Percentiles rank a stretch among this genome's conserved stretches.
These are phyloP conservation scores for Clitarchus hookeri DNA, from an alignment of 2,888 invertebrate species.

Conservation along the genomic window DNA sequence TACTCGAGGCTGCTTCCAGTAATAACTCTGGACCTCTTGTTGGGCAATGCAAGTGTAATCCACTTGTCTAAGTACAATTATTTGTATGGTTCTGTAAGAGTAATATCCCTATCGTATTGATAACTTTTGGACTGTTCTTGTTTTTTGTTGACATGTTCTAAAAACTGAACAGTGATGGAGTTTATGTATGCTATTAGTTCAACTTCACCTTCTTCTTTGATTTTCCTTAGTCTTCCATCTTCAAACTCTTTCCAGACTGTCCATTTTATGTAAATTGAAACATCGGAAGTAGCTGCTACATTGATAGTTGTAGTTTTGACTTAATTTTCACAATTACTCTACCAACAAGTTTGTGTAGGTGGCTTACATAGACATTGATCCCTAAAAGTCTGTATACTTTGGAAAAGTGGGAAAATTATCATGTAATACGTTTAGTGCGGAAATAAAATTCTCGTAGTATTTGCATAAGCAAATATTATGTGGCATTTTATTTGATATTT, in stretches of 20 bases:
- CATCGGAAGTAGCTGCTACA: background rate
- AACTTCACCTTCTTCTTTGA: background rate
- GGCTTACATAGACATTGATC: background rate
- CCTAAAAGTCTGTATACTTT: constrained; percentile 19
- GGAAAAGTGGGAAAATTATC: constrained; percentile 17
- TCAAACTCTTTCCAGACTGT: background rate
- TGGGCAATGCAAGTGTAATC: constrained; percentile 28
- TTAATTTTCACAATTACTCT: constrained; percentile 15
- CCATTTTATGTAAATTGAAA: background rate
- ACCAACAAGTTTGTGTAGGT: constrained; percentile 15
- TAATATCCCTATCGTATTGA: no score
- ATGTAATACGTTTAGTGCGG: background rate
- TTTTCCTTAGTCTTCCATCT: background rate
- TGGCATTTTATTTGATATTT: constrained; percentile 27
- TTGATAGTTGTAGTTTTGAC: background rate
- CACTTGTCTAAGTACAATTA: background rate
- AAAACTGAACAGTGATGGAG: no score
- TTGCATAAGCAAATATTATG: constrained; percentile 37
- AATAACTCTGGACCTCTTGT: constrained; percentile 10
- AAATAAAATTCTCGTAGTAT: constrained; percentile 37
- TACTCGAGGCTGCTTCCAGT: constrained; percentile 15
- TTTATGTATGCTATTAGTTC: constrained; percentile 11
- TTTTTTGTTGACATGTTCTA: no score
- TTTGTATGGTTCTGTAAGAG: background rate
- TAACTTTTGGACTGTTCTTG: no score